phyloP scores from a whole-genome alignment of 2,888 invertebrate species.

The Luperina nickerlii region DNA sequence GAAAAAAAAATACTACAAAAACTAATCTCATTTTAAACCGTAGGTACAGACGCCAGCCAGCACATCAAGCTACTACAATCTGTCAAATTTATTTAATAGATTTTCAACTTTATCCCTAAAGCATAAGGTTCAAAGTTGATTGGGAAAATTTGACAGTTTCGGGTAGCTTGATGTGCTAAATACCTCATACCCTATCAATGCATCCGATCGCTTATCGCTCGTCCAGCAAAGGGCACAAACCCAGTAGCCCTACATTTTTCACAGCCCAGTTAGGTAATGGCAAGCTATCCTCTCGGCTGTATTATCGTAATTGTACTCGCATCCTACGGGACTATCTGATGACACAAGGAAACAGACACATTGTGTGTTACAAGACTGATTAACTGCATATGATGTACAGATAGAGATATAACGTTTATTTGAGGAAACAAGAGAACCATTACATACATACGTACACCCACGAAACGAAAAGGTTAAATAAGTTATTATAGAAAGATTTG shows the following conservation, averaged over 20 bases:
- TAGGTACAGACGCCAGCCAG: not conserved
- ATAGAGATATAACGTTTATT: constrained; percentile 14
- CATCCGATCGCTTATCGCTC: constrained; percentile 59
- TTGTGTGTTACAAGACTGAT: constrained; percentile 62
- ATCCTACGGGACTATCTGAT: constrained; percentile 73
- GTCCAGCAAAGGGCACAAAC: constrained; percentile 47
- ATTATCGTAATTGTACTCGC: constrained; percentile 80
- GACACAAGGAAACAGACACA: constrained; percentile 36
- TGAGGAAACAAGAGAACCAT: not conserved
- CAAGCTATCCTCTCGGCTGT: constrained; percentile 59
- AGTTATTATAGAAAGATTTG: not conserved
- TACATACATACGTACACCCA: not conserved
- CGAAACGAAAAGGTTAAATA: not conserved
- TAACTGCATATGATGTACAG: constrained; percentile 48
- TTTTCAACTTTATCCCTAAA: too few relatives aligned
- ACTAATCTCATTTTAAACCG: not conserved
- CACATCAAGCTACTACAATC: too few relatives aligned
- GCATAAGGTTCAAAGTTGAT: too few relatives aligned
- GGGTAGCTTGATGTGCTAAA: not conserved
- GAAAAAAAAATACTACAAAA: not conserved
- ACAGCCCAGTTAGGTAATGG: constrained; percentile 29
- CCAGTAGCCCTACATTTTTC: constrained; percentile 42
- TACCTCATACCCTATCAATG: constrained; percentile 25
- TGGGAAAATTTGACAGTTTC: too few relatives aligned
- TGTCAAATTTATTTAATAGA: too few relatives aligned